Base-by-base conservation (phyloP, 2,113 vertebrate species). In the Sigmodon hispidus region DNA sequence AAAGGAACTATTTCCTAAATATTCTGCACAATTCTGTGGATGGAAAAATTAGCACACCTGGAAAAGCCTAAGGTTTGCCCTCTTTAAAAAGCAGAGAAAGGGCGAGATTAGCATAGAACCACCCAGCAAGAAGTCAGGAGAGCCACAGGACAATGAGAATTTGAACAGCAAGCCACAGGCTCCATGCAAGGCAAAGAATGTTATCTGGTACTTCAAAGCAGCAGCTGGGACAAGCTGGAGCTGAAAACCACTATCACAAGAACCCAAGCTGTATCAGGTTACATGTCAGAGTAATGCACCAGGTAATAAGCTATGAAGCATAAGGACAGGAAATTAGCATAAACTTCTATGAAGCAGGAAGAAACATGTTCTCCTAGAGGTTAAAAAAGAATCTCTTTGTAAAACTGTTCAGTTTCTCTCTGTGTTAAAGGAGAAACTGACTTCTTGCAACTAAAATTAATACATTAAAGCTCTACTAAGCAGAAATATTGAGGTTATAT, bases 191-290 rank as follows among this genome's bases (percentile, higher is more conserved):
- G 86, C 84, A 93, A 55, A 86, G 45, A 96, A 96, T 91, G 94
- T 98, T 98, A 98, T 98, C 98, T 97, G 90, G 70, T 67, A 93
- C 97, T 98, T 98, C 97, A 98, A 97, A 98, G 98, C 94, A 97
- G 94, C 98, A 97, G 92, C 97, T 98, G 97, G 94, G 93, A 98
- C 96, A 94, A 98, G 95, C 97, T 94, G 97, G 96, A 93, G 89
- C 97, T 94, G 86, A 65, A 97, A 98, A 96, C 94, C 1, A 96
- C 19, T 97, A 98, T 98, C 97, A 97, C 93, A 98, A 94, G 89
- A 97, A 97, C 90, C 87, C 95, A 96, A 95, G 93, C 97, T 87
- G 98, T 98, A 98, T 97, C 97, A 94, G 97, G 95, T 96, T 96
- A 96, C 98, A 97, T 95, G 63, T 87, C 93, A 97, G 95, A 97